Evolutionary conservation across 2,888 invertebrate species (phyloP), one percentile per base, ranked within the genome.

Genomic region (Eulithis prunata): DNA sequence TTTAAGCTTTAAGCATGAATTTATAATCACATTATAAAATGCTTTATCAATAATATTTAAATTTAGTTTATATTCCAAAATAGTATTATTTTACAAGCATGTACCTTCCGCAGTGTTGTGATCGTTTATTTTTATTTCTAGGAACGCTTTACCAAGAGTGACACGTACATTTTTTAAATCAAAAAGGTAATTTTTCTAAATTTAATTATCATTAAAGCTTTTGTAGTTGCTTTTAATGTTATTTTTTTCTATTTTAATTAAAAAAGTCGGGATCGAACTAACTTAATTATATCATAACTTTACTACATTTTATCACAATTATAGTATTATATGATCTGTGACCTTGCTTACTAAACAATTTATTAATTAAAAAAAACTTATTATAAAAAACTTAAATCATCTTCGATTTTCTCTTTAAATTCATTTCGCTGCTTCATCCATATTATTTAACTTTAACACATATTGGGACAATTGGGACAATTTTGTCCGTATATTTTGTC

Each of bases 141-240:
- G 94, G 95, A 94, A 83, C 94, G 95, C 93, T 94, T 95, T 93
- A 93, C 94, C 93, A 95, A 94, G 95, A 97, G 97, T 94, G 96
- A 97, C 95, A 97, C 97, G 86, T 97, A 97, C 95, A 97, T 97
- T 95, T 97, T 94, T 94, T 97, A 96, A 95, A 93, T 86, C 67
- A 63, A 70, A 84, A 91, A 90, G 91, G 92, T 92, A 92, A 92
- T 83, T 77, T 53, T 80, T 72, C 65, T 68, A 71, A 74, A 74
- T 77, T 66, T 64, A 41, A 41, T 41, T 79, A 83, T 80, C 75
- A 63, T 68, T 72, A 71, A 51, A 52, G 65, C 62, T 47, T 63
- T 41, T 32, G 43, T 60, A 62, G 21, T 32, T 6, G 70, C 65
- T 72, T 66, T 47, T 52, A 10, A 28, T 61, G 28, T 13, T 41